Conservation (phyloP, 1,140 invertebrate genomes). For the Diploscapter pachys region DNA sequence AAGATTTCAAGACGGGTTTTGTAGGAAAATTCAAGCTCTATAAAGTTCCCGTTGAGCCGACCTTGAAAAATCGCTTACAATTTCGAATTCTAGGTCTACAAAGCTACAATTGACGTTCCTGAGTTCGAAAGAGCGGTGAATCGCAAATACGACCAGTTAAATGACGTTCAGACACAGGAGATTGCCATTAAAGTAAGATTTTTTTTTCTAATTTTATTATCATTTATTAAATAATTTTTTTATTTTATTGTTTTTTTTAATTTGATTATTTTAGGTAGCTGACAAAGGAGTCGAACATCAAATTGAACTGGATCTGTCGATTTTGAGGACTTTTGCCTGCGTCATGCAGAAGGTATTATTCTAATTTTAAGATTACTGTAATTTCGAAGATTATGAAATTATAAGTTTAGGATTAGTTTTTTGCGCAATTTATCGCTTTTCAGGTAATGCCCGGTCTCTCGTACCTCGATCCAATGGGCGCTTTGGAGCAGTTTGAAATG, state of each 20-base stretch:
- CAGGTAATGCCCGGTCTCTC: conserved; percentile 57
- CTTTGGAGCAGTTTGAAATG: conserved; percentile 63
- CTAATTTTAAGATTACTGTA: not conserved
- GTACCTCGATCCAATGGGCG: conserved; percentile 63
- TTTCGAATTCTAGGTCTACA: conserved; percentile 61
- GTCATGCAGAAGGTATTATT: conserved; percentile 5
- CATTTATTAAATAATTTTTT: conserved; percentile 2
- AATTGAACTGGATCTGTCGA: conserved; percentile 59
- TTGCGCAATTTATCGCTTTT: not conserved
- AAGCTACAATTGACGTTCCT: conserved; percentile 59
- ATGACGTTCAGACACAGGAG: conserved; percentile 11
- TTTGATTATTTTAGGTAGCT: not conserved
- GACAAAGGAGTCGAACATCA: conserved; percentile 34
- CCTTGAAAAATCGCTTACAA: not conserved
- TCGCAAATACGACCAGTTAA: conserved; percentile 4
- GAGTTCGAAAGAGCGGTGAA: conserved; percentile 33
- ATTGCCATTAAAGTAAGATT: conserved; percentile 37
- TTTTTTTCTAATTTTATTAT: not conserved
- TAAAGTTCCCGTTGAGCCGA: too few species aligned
- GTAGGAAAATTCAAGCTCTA: too few species aligned
- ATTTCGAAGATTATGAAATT: conserved; percentile 36
- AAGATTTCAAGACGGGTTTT: too few species aligned
- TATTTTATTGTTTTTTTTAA: too few species aligned
- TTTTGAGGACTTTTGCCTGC: conserved; percentile 60
- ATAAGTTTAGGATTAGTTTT: not conserved